Evolutionary conservation across 2,797 vertebrate species (phyloP).

Genomic region (Phyllotis vaccarum): DNA sequence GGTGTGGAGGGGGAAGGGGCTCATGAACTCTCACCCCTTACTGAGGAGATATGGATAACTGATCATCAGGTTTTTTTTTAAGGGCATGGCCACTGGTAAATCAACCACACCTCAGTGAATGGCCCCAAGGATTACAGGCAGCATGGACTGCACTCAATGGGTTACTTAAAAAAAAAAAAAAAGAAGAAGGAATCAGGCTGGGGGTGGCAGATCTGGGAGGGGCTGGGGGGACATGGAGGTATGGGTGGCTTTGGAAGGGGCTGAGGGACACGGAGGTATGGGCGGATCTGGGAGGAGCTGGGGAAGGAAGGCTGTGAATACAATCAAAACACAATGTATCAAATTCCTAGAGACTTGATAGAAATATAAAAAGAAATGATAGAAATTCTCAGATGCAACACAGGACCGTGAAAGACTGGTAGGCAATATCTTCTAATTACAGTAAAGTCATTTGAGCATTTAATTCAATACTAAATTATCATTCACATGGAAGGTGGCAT

Average conservation of each 20-base stretch:
- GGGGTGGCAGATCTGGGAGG: neutral
- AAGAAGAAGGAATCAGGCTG: no score
- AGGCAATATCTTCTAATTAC: neutral
- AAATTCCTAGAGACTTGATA: neutral
- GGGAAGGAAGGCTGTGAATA: neutral
- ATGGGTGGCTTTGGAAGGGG: no score
- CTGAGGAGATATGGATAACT: neutral
- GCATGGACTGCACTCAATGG: neutral
- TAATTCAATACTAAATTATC: constrained; percentile 14
- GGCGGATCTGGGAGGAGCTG: no score
- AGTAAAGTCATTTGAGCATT: neutral
- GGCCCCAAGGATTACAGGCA: no score
- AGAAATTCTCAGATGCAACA: constrained; percentile 16
- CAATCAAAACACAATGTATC: neutral
- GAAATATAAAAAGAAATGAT: neutral
- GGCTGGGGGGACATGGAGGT: no score
- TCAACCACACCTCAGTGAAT: neutral
- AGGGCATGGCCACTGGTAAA: neutral
- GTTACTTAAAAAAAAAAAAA: neutral
- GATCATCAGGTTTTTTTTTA: neutral
- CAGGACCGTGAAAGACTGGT: neutral
- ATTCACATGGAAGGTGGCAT: neutral
- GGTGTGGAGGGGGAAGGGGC: no score
- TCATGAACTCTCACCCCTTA: neutral
- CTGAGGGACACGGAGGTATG: no score